Base-by-base conservation (phyloP, 2,888 invertebrate genomes). In the Graphium colonna region DNA sequence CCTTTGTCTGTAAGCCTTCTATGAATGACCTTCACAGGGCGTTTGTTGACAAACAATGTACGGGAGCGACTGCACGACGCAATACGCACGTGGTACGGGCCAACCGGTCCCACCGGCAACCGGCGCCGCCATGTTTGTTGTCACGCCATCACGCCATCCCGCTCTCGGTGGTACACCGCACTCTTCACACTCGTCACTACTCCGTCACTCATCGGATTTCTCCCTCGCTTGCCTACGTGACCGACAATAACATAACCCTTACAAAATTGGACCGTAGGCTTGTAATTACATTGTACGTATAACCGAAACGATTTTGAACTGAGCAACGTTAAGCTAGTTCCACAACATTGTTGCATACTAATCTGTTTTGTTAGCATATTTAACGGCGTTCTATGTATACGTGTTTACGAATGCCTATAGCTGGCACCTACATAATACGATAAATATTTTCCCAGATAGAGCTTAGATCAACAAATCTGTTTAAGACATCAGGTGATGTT, bases 11-110 rank as follows among this genome's bases (percentile, higher is more conserved):
- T 72, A 76, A 73, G 74, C 76, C 77, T 79, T 73, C 74, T 69
- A 75, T 75, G 71, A 65, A 73, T 85, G 86, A 87, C 87, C 88
- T 88, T 88, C 86, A 74, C 68, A 78, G 79, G 82, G 78, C 71
- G 77, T 86, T 88, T 88, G 88, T 89, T 88, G 87, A 89, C 83
- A 89, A 89, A 89, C 88, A 87, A 78, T 74, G 73, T 77, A 73
- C 77, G 74, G 78, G 79, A 79, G 75, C 77, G 71, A 73, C 71
- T 69, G 69, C 69, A 75, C 77, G 75, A 66, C 77, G 82, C 77
- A 76, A 71, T 75, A 77, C 77, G 80, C 88, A 88, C 88, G 88
- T 88, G 89, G 87, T 82, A 68, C 69, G 66, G 65, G 66, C 70
- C 61, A 79, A 84, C 84, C 87, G 79, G 86, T 80, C 78, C 75